Evolutionary conservation across 2,797 vertebrate species (phyloP).

Genomic region (Buphagus erythrorhynchus): DNA sequence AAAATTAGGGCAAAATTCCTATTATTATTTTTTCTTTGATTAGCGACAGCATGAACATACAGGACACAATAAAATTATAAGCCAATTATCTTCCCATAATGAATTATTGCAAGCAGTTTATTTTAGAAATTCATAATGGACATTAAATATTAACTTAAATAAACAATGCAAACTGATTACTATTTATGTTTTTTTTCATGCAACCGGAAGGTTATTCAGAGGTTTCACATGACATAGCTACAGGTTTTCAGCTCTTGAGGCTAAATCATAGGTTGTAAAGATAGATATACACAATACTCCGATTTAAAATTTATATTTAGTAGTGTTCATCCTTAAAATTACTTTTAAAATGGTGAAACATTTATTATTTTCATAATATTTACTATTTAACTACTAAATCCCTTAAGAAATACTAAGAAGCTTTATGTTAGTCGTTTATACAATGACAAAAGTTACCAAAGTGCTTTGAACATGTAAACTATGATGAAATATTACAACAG

Average conservation of each 20-base stretch:
- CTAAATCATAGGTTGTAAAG: background rate
- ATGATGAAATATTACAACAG: background rate
- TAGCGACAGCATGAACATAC: background rate
- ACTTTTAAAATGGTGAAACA: background rate
- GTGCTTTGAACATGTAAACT: background rate
- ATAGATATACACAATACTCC: background rate
- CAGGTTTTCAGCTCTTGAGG: background rate
- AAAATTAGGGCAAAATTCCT: background rate
- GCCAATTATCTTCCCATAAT: background rate
- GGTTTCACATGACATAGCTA: background rate
- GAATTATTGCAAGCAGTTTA: background rate
- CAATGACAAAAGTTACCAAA: background rate
- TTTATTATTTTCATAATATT: background rate
- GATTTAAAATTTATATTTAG: background rate
- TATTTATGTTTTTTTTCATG: background rate
- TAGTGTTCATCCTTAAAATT: background rate
- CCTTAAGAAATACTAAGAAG: background rate
- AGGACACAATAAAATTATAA: background rate
- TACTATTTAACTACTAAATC: background rate
- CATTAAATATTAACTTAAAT: background rate
- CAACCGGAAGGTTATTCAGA: background rate
- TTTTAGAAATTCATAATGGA: background rate
- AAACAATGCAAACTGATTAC: background rate
- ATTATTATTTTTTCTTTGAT: background rate
- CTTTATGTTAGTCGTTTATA: background rate